phyloP scores from a whole-genome alignment of 2,888 invertebrate species.

The Cephalotes varians region DNA sequence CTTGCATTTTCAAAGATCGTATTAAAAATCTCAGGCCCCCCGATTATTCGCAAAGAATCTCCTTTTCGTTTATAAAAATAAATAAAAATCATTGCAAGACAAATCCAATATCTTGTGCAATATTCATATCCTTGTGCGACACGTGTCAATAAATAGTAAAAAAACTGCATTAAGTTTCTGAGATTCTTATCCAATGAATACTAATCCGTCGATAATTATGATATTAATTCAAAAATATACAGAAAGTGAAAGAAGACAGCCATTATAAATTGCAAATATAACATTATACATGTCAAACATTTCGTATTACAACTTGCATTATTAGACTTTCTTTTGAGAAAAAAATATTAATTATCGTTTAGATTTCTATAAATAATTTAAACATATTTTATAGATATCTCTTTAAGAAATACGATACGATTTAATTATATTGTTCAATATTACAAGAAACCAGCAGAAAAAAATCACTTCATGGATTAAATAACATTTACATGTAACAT shows the following conservation, averaged over 20 bases:
- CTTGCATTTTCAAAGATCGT: not conserved
- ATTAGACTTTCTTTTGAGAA: not conserved
- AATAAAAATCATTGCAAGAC: not conserved
- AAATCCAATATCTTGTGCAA: conserved; percentile 23
- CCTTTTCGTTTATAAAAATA: not conserved
- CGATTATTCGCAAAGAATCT: not conserved
- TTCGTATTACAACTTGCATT: not conserved
- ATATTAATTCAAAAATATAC: not conserved
- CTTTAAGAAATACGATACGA: not conserved
- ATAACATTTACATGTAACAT: not conserved
- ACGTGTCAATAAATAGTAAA: not conserved
- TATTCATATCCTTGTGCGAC: conserved; percentile 27
- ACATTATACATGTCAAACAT: not conserved
- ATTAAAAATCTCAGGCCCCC: not conserved
- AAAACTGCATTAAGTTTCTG: not conserved
- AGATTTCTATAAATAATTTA: not conserved
- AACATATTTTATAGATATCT: not conserved
- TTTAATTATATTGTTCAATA: not conserved
- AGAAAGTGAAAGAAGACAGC: not conserved
- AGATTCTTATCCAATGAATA: conserved; percentile 7
- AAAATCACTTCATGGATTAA: not conserved
- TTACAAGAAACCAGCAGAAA: not conserved
- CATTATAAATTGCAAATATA: not conserved
- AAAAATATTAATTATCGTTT: conserved; percentile 4
- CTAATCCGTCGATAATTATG: conserved; percentile 21